Evolutionary conservation across 2,888 invertebrate genomes (phyloP).

Genomic region (Metacarcinus magister): DNA sequence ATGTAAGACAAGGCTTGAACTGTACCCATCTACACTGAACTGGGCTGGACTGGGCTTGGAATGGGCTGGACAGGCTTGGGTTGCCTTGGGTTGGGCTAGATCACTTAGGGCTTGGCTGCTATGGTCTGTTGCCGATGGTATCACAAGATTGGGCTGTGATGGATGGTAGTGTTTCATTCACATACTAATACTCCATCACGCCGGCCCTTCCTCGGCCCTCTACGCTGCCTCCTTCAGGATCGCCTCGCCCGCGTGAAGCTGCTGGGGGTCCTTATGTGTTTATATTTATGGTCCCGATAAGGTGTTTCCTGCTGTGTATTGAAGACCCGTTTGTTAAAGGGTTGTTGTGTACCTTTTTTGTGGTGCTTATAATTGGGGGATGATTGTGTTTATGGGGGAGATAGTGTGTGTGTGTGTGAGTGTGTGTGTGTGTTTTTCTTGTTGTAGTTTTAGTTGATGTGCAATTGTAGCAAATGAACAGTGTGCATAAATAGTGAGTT

Average conservation of each 20-base stretch:
- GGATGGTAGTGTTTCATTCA: background rate
- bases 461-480: background rate
- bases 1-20: too few relatives aligned
- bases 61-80: background rate
- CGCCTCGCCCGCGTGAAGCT: background rate
- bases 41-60: background rate
- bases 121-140: background rate
- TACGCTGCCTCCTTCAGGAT: background rate
- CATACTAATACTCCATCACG: background rate
- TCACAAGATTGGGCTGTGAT: slow-evolving; percentile 10
- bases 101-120: background rate
- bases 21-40: too few relatives aligned
- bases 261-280: background rate
- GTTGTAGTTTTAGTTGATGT: background rate
- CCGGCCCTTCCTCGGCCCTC: background rate
- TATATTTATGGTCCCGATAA: background rate
- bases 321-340: background rate
- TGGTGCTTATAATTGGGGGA: background rate
- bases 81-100: background rate
- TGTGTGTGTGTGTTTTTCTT: background rate
- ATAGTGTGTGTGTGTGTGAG: background rate
- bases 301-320: background rate
- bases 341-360: background rate
- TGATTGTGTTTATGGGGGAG: background rate
- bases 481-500: too few relatives aligned